Base-by-base conservation (phyloP, 1,140 invertebrate genomes). In the Lasaia peninsularis region DNA sequence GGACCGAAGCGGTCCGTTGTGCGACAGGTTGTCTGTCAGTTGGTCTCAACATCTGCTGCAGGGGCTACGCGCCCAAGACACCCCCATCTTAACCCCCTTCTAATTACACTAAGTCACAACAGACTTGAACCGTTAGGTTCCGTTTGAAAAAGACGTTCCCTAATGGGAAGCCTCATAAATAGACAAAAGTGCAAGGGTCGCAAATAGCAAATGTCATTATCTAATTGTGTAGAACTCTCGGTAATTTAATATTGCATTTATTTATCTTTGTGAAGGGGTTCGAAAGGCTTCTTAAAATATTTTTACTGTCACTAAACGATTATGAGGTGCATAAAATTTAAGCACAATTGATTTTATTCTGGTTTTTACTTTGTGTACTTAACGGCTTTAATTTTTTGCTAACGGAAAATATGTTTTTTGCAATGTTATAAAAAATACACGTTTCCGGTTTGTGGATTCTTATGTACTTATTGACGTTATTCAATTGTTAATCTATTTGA, bases 1-100 rank as follows among this genome's bases (percentile, higher is more conserved):
- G 78, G 70, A 86, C 63, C 85, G 82, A 52, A 71, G 75, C 81
- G 76, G 60, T 75, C 80, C 77, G 82, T 88, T 86, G 80, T 50
- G 74, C 82, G 78, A 88, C 85, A 88, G 85, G 85, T 88, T 86
- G 85, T 31, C 69, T 62, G 82, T 69, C 85, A 83, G 85, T 86
- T 88, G 75, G 70, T 21, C 52, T 50, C 71, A 63, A 76, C 80
- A 81, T 86, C 80, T 86, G 81, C 75, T 73, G 60, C 60, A 70
- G 66, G 67, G 63, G 68, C 66, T 60, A 59, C 48, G 48, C 58
- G 33, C 58, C 65, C 65, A 72, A 77, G 73, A 79, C 80, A 78
- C 84, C 84, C 84, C 72, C 84, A 75, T 84, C 80, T 85, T 84
- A 73, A 75, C 71, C 60, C 44, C 48, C 68, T 70, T 75, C 71